Evolutionary conservation across 2,113 vertebrate species (phyloP).

Genomic region (Amia ocellicauda): DNA sequence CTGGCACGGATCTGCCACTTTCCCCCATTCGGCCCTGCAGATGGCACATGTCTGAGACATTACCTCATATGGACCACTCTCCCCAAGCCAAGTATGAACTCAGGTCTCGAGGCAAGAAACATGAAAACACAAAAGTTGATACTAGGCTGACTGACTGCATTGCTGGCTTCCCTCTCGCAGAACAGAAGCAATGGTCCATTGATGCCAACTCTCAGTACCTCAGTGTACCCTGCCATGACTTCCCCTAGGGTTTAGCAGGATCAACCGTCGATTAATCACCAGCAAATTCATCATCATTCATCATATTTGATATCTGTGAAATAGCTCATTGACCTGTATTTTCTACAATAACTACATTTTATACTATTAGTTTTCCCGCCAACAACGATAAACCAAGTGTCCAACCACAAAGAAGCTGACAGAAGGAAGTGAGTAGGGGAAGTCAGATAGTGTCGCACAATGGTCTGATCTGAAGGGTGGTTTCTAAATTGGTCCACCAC

Average conservation of each 20-base stretch:
- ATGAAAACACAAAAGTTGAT: background rate
- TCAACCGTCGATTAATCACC: no score
- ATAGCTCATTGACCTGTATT: background rate
- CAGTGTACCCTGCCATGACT: background rate
- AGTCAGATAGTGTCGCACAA: no score
- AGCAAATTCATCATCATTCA: background rate
- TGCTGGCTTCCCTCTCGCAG: background rate
- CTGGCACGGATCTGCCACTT: background rate
- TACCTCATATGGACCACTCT: background rate
- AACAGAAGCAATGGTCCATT: background rate
- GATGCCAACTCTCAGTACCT: background rate
- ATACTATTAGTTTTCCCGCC: no score
- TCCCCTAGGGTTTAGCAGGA: background rate
- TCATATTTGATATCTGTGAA: background rate
- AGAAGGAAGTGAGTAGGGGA: no score
- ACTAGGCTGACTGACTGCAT: constrained; percentile 13
- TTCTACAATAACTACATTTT: no score
- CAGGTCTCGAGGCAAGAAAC: constrained; percentile 4
- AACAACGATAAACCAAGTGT: no score
- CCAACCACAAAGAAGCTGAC: no score
- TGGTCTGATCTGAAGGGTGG: no score
- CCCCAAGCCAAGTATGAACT: constrained; percentile 15
- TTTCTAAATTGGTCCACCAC: no score
- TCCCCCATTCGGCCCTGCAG: background rate
- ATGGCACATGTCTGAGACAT: constrained; percentile 18